These are phyloP conservation scores for Hippolais icterina DNA, from an alignment of 2,113 vertebrate species.

Conservation along the genomic window DNA sequence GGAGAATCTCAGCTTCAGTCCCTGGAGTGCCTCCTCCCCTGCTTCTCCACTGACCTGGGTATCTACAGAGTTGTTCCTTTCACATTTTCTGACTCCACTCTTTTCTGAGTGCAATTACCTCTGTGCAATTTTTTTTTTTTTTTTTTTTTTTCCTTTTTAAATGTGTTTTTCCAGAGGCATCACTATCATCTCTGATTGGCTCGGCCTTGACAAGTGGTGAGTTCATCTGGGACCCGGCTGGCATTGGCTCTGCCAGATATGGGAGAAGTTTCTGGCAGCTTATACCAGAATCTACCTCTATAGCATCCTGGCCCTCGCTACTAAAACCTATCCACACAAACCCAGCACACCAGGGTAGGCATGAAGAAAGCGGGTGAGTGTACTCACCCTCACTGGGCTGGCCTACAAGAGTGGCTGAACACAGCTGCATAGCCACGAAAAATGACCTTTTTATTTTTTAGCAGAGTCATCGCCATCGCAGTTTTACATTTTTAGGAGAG, in stretches of 20 bases:
- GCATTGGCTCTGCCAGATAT: neutral
- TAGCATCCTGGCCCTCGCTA: neutral
- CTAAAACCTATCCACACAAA: neutral
- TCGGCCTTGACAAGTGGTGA: accelerated
- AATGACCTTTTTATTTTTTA: neutral
- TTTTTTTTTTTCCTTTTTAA: neutral
- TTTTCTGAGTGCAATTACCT: neutral
- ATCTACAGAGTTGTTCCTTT: neutral
- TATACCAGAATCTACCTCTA: neutral
- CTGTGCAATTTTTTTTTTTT: neutral
- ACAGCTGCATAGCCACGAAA: neutral
- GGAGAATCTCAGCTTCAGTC: neutral
- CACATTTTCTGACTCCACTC: neutral
- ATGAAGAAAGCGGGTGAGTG: neutral
- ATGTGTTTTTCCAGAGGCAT: neutral
- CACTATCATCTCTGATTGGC: neutral
- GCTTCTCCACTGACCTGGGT: neutral
- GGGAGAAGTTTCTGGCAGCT: neutral
- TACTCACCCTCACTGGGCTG: neutral
- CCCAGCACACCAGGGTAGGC: neutral
- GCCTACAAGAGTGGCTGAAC: neutral
- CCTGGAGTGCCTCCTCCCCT: neutral
- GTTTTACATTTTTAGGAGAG: neutral
- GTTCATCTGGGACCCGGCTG: neutral
- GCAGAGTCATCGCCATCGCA: neutral